Conservation (phyloP, 2,888 invertebrate genomes). For the Epistrophe eligans region DNA sequence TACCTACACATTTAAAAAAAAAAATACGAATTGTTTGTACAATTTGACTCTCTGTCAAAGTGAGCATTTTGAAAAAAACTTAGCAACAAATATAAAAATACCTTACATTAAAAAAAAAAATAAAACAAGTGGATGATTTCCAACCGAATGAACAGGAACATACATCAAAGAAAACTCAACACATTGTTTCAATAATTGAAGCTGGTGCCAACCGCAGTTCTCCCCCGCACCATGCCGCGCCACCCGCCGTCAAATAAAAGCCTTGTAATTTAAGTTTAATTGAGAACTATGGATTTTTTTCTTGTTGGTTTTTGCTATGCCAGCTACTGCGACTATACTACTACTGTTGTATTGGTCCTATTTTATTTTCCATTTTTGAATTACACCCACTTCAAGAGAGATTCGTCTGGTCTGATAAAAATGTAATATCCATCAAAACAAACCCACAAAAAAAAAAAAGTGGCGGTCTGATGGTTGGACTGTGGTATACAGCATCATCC, state of each 20-base stretch:
- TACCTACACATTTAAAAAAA: too few species aligned
- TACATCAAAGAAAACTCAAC: constrained; percentile 65
- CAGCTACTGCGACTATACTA: neutral
- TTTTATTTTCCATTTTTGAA: neutral
- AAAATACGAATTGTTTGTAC: too few species aligned
- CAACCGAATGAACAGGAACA: constrained; percentile 51
- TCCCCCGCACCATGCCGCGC: neutral
- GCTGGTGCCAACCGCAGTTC: constrained; percentile 6
- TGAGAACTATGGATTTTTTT: constrained; percentile 64
- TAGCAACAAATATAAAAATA: neutral
- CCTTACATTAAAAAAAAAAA: neutral
- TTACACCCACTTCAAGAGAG: constrained; percentile 32
- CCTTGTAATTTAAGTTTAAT: constrained; percentile 73
- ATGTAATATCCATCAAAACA: constrained; percentile 71
- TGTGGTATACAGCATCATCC: constrained; percentile 34
- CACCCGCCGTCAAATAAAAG: constrained; percentile 37
- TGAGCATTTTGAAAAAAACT: neutral
- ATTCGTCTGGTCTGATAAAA: constrained; percentile 55
- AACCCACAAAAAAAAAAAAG: constrained; percentile 26
- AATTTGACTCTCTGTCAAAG: neutral
- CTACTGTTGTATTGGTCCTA: neutral
- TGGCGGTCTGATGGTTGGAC: constrained; percentile 56
- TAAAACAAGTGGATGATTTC: constrained; percentile 45
- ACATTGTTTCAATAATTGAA: constrained; percentile 71
- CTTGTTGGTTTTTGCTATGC: neutral